These are phyloP conservation scores for Lapara coniferarum DNA, from an alignment of 2,888 invertebrate species.

Conservation along the genomic window DNA sequence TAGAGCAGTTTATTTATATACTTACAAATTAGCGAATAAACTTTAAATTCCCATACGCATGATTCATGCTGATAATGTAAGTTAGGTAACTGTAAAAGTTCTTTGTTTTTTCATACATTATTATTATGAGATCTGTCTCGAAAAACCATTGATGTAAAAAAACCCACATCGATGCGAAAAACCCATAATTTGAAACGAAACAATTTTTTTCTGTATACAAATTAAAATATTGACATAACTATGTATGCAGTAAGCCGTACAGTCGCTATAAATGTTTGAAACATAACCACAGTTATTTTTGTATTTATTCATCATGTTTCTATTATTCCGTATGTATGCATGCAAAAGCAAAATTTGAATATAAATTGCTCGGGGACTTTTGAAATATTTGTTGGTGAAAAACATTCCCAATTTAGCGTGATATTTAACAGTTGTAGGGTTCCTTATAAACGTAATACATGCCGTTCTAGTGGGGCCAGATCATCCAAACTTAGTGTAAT, in stretches of 20 bases:
- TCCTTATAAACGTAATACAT: constrained; percentile 3
- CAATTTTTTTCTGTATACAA: too few relatives aligned
- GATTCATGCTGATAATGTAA: too few relatives aligned
- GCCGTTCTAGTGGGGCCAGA: constrained; percentile 18
- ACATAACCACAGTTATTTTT: constrained; percentile 1
- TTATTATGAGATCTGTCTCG: too few relatives aligned
- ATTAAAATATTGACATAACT: neutral
- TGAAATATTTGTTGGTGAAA: neutral
- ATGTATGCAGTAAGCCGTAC: neutral
- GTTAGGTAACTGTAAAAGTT: too few relatives aligned
- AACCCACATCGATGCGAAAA: too few relatives aligned
- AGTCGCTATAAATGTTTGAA: neutral
- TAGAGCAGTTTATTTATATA: too few relatives aligned
- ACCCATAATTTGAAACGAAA: too few relatives aligned
- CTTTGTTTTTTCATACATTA: too few relatives aligned
- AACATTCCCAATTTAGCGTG: neutral
- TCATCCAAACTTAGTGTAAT: constrained; percentile 66
- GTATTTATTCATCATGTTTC: constrained; percentile 10
- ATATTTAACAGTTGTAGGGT: neutral
- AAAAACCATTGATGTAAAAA: too few relatives aligned
- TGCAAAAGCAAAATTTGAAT: constrained; percentile 11
- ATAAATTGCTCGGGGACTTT: constrained; percentile 9
- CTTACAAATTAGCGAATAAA: too few relatives aligned
- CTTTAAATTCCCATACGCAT: too few relatives aligned
- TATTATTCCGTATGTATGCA: neutral